Evolutionary conservation across 2,113 vertebrate genomes (phyloP), one percentile per base, ranked within the genome.

Genomic region (Ancistrus triradiatus): DNA sequence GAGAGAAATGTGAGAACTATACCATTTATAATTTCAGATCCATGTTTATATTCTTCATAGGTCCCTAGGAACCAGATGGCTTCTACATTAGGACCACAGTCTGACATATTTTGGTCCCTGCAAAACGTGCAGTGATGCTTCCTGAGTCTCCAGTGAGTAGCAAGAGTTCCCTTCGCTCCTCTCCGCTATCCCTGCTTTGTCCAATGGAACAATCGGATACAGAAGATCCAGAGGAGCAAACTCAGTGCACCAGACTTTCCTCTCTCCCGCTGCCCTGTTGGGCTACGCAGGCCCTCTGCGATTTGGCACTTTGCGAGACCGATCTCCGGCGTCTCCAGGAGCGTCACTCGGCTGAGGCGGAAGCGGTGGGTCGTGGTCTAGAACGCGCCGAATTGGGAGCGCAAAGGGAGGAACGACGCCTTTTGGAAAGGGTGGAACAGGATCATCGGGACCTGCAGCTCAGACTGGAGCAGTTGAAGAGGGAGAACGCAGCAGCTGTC

Each of bases 381-480:
- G 86, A 90, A 55, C 77, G 84, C 6, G 83, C 87, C 3, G 52
- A 89, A 19, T 55, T 83, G 40, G 84, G 84, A 25, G 83, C 82
- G 6, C 76, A 76, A 24, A 77, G 82, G 33, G 86, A 87, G 31
- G 88, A 89, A 65, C 73, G 72, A 14, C 78, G 80, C 11, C 79
- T 89, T 24, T 58, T 88, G 9, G 85, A 85, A 48, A 79, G 80
- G 43, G 88, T 90, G 43, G 82, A 89, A 63, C 86, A 86, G 51
- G 87, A 89, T 72, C 85, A 87, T 49, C 65, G 78, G 1, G 83
- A 86, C 42, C 57, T 81, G 28, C 83, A 81, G 66, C 72, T 76
- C 8, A 75, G 50, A n/a, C 78, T 91, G 55, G 84, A 86, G 35
- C 80, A 85, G 49, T 48, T 89, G 19, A 81, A 81, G 40, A 79